Evolutionary conservation across 2,797 vertebrate genomes (phyloP).

Genomic region (Ataeniobius toweri): DNA sequence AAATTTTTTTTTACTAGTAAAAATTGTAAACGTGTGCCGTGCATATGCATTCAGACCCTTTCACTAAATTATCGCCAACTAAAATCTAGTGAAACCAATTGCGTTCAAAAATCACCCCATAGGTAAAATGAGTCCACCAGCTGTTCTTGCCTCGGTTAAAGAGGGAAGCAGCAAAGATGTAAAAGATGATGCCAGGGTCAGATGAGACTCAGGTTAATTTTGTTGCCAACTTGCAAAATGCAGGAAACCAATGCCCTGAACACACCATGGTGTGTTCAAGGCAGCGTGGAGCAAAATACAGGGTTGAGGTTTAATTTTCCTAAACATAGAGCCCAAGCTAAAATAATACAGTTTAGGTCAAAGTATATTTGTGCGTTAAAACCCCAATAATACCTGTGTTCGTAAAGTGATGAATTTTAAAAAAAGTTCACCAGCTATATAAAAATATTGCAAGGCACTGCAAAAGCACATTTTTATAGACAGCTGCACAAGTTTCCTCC

Average conservation of each 20-base stretch:
- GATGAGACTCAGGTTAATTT: background rate
- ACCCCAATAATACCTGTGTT: background rate
- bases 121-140: background rate
- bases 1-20: background rate
- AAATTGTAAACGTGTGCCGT: background rate
- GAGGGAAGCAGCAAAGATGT: background rate
- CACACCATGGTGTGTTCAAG: no score
- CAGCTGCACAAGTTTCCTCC: slow-evolving; percentile 3
- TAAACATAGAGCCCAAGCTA: background rate
- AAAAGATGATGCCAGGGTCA: background rate
- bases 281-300: background rate
- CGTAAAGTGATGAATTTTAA: background rate
- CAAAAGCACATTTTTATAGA: slow-evolving; percentile 18
- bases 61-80: background rate
- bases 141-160: background rate
- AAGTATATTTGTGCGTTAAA: background rate
- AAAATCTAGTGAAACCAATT: no score
- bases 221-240: background rate
- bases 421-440: background rate
- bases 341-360: background rate
- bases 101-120: no score
- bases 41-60: background rate
- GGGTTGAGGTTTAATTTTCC: background rate
- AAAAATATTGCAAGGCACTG: background rate
- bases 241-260: background rate